Base-by-base conservation (phyloP, 2,797 vertebrate genomes). In the Falco berigora region DNA sequence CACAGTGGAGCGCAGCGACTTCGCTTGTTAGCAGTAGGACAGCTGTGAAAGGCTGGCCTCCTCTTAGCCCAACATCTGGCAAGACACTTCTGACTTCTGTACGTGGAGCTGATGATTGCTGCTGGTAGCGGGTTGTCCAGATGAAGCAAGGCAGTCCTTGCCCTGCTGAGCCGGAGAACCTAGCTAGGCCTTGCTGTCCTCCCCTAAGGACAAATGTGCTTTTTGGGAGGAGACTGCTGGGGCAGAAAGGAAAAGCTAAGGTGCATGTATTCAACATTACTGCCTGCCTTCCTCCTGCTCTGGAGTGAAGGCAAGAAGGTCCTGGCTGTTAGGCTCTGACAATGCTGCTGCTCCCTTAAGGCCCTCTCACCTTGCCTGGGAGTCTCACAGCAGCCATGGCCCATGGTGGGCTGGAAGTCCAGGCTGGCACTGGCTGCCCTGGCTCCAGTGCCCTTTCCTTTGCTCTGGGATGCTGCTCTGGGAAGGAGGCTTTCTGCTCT, bases 1-100 rank as follows among this genome's bases (percentile, higher is more conserved):
- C 15, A 36, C 0, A 3, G 78, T 7, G 8, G 44, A 68, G 52
- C 0, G 4, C 49, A 53, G 49, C 0, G 1, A 77, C n/a, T 14
- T 76, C 24, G 1, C 64, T 30, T 27, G 25, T 59, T 34, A 23
- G 38, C 0, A 0, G 32, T 16, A 76, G 69, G 50, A 72, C 46
- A 72, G 53, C 69, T 66, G 11, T 61, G 52, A 56, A n/a, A 68
- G 27, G 55, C 47, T 81, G 59, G 46, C 53, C 8, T 68, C 42
- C 73, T 88, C 20, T 23, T 46, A 68, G 46, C 14, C 32, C 12
- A 7, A 9, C 23, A 22, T 38, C 17, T 80, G 32, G 34, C 3
- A 4, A 75, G n/a, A 44, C n/a, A 20, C 24, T 63, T 55, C 20
- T 15, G 11, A 20, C 23, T 44, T 52, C 18, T n/a, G 19, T 67